Evolutionary conservation across 2,888 invertebrate genomes (phyloP), one percentile per base, ranked within the genome.

Genomic region (Syrphus vitripennis): DNA sequence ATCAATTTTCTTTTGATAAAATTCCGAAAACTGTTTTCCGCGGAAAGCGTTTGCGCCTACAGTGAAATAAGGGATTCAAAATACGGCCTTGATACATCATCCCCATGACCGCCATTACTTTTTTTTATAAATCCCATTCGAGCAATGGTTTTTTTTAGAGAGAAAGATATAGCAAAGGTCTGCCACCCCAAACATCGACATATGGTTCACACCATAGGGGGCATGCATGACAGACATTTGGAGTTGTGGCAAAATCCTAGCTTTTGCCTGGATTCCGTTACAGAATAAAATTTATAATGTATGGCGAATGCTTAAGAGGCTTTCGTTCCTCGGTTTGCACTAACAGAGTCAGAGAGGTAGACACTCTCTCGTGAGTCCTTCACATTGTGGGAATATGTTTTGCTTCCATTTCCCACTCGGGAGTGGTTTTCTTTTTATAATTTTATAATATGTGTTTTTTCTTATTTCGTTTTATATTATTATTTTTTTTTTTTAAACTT

Each of bases 231-330:
- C 86, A 86, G 86, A 82, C 86, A 57, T 65, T 86, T 76, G 72
- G 82, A 86, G 76, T 63, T 69, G 82, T 82, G 81, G 86, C 77
- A 86, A 86, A 86, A 81, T 86, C 86, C 86, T 86, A 81, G 86
- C 86, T 86, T 86, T 86, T 86, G 77, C 77, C 74, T 63, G 86
- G 86, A 86, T 82, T 86, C 77, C 82, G 79, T 80, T 83, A 79
- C 77, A 84, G 83, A 87, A 88, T 88, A 88, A 89, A 88, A 89
- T 88, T 87, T 89, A 88, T 89, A 89, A 89, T 88, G 88, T 88
- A 88, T 88, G 86, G 88, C 79, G 87, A 88, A 88, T 89, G 83
- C 88, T 88, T 89, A 88, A 89, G 88, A 89, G 83, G 88, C 88
- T 88, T 88, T 88, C 84, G 80, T 40, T 74, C 81, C 55, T 63